These are phyloP conservation scores for Prinia subflava DNA, from an alignment of 2,113 vertebrate species.

Conservation along the genomic window DNA sequence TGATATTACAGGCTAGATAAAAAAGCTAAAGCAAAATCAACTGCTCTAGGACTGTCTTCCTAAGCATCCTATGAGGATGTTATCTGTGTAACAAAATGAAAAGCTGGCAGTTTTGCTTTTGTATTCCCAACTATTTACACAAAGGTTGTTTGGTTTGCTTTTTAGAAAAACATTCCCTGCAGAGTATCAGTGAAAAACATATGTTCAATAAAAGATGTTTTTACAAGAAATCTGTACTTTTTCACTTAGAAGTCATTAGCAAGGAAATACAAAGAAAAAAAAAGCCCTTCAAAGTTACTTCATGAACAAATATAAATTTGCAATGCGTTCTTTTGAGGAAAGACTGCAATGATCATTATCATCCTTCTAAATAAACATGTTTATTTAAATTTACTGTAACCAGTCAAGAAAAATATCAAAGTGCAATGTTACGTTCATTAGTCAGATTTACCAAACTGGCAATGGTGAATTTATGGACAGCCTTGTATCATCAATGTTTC, in stretches of 20 bases:
- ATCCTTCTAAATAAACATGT: neutral
- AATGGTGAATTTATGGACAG: neutral
- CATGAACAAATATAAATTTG: neutral
- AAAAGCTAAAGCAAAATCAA: neutral
- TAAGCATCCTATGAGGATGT: neutral
- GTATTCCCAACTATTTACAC: neutral
- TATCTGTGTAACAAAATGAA: neutral
- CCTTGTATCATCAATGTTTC: neutral
- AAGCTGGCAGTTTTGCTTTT: neutral
- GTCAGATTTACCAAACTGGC: neutral
- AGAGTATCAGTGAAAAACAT: constrained; percentile 52
- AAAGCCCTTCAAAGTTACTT: neutral
- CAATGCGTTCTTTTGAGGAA: neutral
- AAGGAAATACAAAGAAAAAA: neutral
- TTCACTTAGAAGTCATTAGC: constrained; percentile 25
- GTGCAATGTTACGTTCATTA: neutral
- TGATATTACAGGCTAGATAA: neutral
- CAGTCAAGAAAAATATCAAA: neutral
- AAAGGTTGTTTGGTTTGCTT: neutral
- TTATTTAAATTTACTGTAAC: neutral
- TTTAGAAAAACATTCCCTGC: neutral
- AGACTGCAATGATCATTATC: neutral
- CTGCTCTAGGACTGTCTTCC: neutral
- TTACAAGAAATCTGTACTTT: neutral
- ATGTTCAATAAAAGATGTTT: constrained; percentile 19